Percentiles rank a stretch among this genome's conserved stretches.
Evolutionary conservation across 2,797 vertebrate genomes (phyloP).

Genomic region (Pogonophryne albipinna): DNA sequence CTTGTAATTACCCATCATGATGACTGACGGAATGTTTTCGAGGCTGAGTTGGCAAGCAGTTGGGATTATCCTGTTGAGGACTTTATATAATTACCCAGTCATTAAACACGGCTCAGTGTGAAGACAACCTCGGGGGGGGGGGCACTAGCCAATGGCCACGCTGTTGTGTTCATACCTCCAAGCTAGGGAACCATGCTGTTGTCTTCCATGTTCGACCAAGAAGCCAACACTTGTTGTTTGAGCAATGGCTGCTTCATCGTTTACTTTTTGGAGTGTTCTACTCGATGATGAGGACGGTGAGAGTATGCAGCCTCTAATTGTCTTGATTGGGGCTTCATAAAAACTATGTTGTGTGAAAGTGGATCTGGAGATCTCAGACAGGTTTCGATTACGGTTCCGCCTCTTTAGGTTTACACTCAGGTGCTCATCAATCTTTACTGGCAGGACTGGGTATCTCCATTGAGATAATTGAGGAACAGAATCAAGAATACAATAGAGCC

Average conservation of each 20-base stretch:
- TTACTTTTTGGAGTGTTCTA: neutral
- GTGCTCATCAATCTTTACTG: constrained; percentile 49
- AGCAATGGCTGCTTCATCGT: neutral
- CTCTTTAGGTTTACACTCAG: constrained; percentile 32
- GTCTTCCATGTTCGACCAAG: constrained; percentile 16
- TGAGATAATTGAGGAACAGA: constrained; percentile 55
- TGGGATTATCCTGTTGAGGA: constrained; percentile 72
- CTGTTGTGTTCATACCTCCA: constrained; percentile 26
- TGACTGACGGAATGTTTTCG: constrained; percentile 79
- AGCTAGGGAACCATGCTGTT: constrained; percentile 29
- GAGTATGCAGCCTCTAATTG: constrained; percentile 37
- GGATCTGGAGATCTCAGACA: constrained; percentile 14
- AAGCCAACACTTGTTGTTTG: constrained; percentile 19
- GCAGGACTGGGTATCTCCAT: constrained; percentile 30
- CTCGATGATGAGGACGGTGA: constrained; percentile 14
- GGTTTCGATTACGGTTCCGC: constrained; percentile 40
- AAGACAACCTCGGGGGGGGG: constrained; percentile 46
- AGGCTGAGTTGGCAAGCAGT: constrained; percentile 72
- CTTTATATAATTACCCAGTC: constrained; percentile 77
- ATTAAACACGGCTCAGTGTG: constrained; percentile 69
- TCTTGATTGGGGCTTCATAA: constrained; percentile 18
- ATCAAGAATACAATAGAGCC: constrained; percentile 54
- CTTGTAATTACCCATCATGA: constrained; percentile 79
- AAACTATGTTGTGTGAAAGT: constrained; percentile 39
- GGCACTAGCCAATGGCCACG: constrained; percentile 27